Evolutionary conservation across 2,113 vertebrate species (phyloP), one percentile per base, ranked within the genome.

Genomic region (Aegotheles bennettii): DNA sequence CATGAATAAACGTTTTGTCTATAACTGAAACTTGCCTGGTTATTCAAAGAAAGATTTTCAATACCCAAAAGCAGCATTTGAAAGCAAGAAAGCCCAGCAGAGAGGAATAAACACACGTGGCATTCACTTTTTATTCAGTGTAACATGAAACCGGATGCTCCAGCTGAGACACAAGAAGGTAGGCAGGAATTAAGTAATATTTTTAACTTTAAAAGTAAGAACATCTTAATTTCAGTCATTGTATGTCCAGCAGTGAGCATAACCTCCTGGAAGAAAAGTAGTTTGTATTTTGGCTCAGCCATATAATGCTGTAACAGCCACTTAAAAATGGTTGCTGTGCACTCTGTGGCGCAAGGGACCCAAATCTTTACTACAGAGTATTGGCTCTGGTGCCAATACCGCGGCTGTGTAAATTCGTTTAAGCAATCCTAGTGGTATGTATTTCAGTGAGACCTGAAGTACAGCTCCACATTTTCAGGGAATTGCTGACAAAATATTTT

Each of bases 171-270:
- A 59, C 48, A 76, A 79, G 25, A 61, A 84, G 33, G 23, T 33
- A 95, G 75, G 45, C 36, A 88, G 45, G 23, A 92, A 92, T 64
- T 59, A 54, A 71, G 33, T 50, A 29, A 10, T 65, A 84, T 48
- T 94, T 95, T 90, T 81, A 87, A 95, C 50, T 82, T 84, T 24
- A 75, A 9, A 77, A 61, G n/a, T 38, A 94, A 87, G 79, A 93
- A 80, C 23, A 56, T 36, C 29, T 82, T 79, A 7, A 87, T 68
- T 87, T 71, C 57, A 79, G 79, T 43, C 5, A 53, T 33, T 56
- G 13, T 16, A 28, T 90, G 36, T 36, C 54, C 40, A 91, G 48
- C 33, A 85, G 57, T 8, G 26, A 90, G 61, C 20, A 63, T 28
- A 78, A 51, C 7, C 48, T 59, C 38, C 19, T 68, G 50, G 53